These are phyloP conservation scores for Trilocha varians DNA, from an alignment of 2,888 invertebrate genomes.

Conservation along the genomic window DNA sequence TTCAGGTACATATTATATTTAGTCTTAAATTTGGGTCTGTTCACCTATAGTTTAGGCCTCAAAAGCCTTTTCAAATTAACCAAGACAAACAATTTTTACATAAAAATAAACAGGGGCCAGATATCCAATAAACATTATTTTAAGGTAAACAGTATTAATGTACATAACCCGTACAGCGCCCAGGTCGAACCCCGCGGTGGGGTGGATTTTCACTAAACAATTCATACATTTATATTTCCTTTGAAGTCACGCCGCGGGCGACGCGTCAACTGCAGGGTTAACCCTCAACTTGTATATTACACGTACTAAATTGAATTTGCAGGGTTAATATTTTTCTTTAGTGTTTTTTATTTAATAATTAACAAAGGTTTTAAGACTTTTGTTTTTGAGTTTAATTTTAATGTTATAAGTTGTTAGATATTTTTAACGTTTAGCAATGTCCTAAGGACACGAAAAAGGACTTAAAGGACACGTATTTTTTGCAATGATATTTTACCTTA, in stretches of 20 bases:
- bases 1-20: too few relatives aligned
- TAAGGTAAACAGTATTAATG: conserved; percentile 8
- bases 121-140: not conserved
- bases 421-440: too few relatives aligned
- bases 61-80: too few relatives aligned
- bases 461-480: too few relatives aligned
- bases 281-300: conserved; percentile 52
- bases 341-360: conserved; percentile 11
- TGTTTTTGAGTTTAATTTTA: too few relatives aligned
- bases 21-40: too few relatives aligned
- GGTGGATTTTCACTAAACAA: conserved; percentile 62
- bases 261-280: conserved; percentile 61
- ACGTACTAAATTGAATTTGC: conserved; percentile 43
- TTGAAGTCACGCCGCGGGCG: conserved; percentile 64
- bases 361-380: conserved; percentile 7
- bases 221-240: conserved; percentile 67
- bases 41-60: too few relatives aligned
- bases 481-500: too few relatives aligned
- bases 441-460: too few relatives aligned
- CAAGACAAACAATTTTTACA: not conserved
- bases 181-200: conserved; percentile 39
- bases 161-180: conserved; percentile 27
- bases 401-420: too few relatives aligned
- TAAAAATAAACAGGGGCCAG: too few relatives aligned
- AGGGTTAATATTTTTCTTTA: conserved; percentile 10